phyloP scores from a whole-genome alignment of 2,888 invertebrate species.

The Archips crataeganus region DNA sequence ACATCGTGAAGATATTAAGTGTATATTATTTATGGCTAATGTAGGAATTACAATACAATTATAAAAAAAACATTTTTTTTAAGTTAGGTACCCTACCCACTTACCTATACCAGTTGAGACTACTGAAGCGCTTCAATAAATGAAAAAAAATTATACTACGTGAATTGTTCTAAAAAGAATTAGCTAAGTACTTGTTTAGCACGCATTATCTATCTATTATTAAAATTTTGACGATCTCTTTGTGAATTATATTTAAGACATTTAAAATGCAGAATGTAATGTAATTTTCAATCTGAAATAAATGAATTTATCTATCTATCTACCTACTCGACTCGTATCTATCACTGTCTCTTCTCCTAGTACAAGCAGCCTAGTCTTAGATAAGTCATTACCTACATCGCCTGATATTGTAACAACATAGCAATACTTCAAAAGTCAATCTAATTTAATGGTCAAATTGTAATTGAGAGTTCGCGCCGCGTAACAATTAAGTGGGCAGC shows the following conservation, averaged over 20 bases:
- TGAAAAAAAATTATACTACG: background rate
- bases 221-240: too few species aligned
- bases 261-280: too few species aligned
- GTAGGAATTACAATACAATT: background rate
- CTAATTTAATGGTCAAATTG: slow-evolving; percentile 35
- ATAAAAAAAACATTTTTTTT: too few species aligned
- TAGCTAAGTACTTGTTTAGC: too few species aligned
- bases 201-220: background rate
- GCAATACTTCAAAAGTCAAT: slow-evolving; percentile 5
- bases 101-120: too few species aligned
- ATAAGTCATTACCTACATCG: too few species aligned
- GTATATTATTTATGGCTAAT: background rate
- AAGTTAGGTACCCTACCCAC: too few species aligned
- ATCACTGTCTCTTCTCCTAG: background rate
- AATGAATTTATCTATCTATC: too few species aligned
- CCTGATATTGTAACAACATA: background rate
- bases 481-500: slow-evolving; percentile 83
- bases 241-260: too few species aligned
- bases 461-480: slow-evolving; percentile 61
- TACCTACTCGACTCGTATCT: too few species aligned
- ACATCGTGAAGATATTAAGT: slow-evolving; percentile 6
- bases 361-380: background rate
- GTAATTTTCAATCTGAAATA: too few species aligned
- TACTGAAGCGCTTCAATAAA: background rate
- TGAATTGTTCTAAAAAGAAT: background rate